Evolutionary conservation across 2,888 invertebrate genomes (phyloP), one percentile per base, ranked within the genome.

Genomic region (Hydropsyche betteni): DNA sequence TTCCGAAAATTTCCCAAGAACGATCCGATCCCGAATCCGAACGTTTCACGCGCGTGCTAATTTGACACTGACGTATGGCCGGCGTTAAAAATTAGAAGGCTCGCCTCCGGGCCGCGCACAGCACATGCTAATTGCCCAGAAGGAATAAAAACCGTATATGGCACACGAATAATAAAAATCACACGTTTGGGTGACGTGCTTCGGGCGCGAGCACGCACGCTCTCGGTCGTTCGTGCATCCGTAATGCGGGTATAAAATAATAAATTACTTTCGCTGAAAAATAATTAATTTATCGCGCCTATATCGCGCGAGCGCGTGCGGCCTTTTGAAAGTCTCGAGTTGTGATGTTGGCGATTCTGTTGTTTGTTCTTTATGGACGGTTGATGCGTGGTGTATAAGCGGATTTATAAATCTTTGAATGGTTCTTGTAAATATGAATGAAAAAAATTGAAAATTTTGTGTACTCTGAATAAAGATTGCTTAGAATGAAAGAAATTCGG

Each of bases 31-130:
- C 44, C 36, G 14, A 64, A 33, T 64, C 55, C 64, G 64, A 34
- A 8, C 64, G 36, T 64, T 64, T 64, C 34, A 64, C 34, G 64
- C 24, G 64, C 24, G 64, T 64, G 64, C 64, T 64, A 64, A 64
- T 64, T 64, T 64, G 64, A 64, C 64, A 64, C 64, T 64, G 64
- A 64, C 34, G 64, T 64, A 64, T 64, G 64, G 64, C 8, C n/a
- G 64, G 64, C 4, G 10, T 33, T 33, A 36, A 64, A 64, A 36
- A 64, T 24, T 64, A 64, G 34, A 36, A 36, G 36, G 64, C 36
- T 36, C 16, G 61, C 33, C 33, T 14, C 16, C 7, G 61, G 33
- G 24, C 61, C 61, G 1, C 24, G 16, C 61, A 61, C 61, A 4
- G 61, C 33, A 61, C 64, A 64, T 64, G 64, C 64, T 64, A 64